Base-by-base conservation (phyloP, 37 sponge, comb jelly and placozoan genomes). In the Ianthella basta region DNA sequence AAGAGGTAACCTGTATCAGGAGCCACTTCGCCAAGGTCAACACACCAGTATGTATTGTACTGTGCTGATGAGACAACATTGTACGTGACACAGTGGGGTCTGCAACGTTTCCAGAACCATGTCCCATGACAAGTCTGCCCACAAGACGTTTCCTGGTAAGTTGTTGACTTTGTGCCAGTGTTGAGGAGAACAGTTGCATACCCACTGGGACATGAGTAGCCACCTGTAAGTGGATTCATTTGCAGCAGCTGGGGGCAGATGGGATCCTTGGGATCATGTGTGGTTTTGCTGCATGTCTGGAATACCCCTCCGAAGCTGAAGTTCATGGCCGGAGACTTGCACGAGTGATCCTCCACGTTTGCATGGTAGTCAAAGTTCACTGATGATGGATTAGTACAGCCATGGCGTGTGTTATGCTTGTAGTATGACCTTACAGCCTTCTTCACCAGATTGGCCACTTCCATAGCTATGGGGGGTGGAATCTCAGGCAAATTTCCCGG, bases 1-100 rank as follows among this genome's bases (percentile, higher is more conserved):
- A 94, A 94, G 8, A 94, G 86, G 60, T 79, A 94, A 24, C 95
- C 95, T 33, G 85, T 55, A 13, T 72, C 37, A 32, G 66, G 68
- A 35, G 66, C 50, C 1, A 82, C 83, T 0, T 63, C 25, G 15
- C 66, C 68, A 8, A 50, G 25, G 15, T 66, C 68, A 56, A 66
- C 78, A 75, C 78, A 75, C 78, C 78, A 75, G 37, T n/a, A 75
- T 41, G 78, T 75, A 12, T 64, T 38, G 68, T 82, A 82, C 60
- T 4, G 29, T 59, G 81, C 81, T 8, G 56, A 41, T 15, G 33
- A 33, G 8, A n/a, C 5, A 19, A 80, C 15, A 23, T 41, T 37
- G 39, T 50, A n/a, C 15, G 44, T 75, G 15, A 75, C 78, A 75
- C 65, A 41, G 53, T 82, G 33, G 44, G 64, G 23, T 61, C 53